Conservation (phyloP, 2,113 vertebrate species). For the Turdus rufiventris region DNA sequence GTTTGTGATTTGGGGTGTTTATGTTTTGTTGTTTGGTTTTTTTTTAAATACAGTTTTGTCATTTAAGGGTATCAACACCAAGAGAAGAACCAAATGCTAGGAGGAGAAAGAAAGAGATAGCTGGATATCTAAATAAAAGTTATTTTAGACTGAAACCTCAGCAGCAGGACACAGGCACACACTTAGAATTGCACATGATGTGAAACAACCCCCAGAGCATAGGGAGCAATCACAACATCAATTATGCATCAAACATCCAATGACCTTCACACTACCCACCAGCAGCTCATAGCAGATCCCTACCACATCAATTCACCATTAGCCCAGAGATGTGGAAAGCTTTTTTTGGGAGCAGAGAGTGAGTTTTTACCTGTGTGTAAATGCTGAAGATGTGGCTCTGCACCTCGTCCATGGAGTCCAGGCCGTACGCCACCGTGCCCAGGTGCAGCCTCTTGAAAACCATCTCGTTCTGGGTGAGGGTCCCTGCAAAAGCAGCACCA, state of each 20-base stretch:
- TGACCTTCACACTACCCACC: background rate
- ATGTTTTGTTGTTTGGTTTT: background rate
- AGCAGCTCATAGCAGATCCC: background rate
- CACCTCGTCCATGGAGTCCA: constrained; percentile 98
- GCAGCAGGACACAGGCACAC: background rate
- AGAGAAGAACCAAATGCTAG: background rate
- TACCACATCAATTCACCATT: background rate
- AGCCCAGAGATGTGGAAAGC: background rate
- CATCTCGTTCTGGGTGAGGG: constrained; percentile 97
- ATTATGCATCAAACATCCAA: background rate
- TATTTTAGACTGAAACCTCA: background rate
- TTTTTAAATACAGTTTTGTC: background rate
- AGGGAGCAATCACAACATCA: background rate
- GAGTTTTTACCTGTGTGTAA: constrained; percentile 97
- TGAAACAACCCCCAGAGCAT: background rate
- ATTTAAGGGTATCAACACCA: background rate
- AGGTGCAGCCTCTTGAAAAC: constrained; percentile 94
- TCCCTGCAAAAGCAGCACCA: constrained; percentile 74
- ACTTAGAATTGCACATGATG: background rate
- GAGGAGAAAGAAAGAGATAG: background rate
- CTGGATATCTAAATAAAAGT: background rate
- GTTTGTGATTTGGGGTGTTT: rapidly evolving
- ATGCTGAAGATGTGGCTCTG: constrained; percentile 96
- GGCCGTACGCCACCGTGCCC: constrained; percentile 92
- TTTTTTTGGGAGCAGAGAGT: no score